Percentiles rank a stretch among this genome's conserved stretches.
phyloP scores from a whole-genome alignment of 1,140 invertebrate genomes.

The Diprion similis region DNA sequence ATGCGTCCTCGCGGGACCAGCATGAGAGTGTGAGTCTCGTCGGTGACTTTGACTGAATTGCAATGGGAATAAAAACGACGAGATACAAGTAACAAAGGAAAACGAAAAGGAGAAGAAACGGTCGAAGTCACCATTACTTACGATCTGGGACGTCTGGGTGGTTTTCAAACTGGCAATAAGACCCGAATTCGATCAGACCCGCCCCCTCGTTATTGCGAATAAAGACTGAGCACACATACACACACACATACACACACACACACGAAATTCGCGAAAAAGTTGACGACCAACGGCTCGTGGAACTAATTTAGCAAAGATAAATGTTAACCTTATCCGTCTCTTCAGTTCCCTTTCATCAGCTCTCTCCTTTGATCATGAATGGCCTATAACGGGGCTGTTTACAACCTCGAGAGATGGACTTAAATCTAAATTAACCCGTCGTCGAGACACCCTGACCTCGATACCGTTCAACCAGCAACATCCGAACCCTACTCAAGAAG shows the following conservation, averaged over 20 bases:
- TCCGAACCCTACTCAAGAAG: background rate
- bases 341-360: background rate
- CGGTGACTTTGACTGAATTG: background rate
- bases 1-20: background rate
- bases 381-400: background rate
- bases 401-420: background rate
- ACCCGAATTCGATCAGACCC: too few relatives aligned
- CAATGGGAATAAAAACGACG: background rate
- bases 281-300: too few relatives aligned
- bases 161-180: too few relatives aligned
- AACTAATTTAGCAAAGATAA: slow-evolving; percentile 6
- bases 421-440: background rate
- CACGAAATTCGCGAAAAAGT: too few relatives aligned
- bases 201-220: too few relatives aligned
- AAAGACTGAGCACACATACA: too few relatives aligned
- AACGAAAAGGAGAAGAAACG: too few relatives aligned
- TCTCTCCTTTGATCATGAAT: background rate
- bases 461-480: background rate
- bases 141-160: too few relatives aligned
- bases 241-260: too few relatives aligned
- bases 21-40: background rate
- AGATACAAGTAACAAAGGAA: too few relatives aligned
- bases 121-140: too few relatives aligned
- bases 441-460: background rate
- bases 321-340: background rate